phyloP scores from a whole-genome alignment of 2,797 vertebrate species.

The Sandelia bainsii region DNA sequence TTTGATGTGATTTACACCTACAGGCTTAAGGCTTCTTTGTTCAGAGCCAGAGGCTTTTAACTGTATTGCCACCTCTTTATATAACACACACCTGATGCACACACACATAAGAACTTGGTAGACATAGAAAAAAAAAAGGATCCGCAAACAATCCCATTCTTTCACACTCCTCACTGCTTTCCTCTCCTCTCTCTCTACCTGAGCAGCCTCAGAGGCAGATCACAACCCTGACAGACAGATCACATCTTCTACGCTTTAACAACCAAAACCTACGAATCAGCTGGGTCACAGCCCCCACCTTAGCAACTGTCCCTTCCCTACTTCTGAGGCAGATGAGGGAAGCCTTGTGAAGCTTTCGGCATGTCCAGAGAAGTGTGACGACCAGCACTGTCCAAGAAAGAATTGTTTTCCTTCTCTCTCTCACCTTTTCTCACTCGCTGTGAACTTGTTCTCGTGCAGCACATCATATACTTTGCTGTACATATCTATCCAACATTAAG shows the following conservation, averaged over 20 bases:
- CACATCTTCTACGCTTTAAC: conserved; percentile 37
- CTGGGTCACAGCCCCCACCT: conserved; percentile 44
- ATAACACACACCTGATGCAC: conserved; percentile 36
- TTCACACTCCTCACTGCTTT: neutral
- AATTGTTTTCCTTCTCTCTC: conserved; percentile 1
- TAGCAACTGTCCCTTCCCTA: conserved; percentile 39
- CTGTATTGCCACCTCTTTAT: conserved; percentile 35
- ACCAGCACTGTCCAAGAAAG: conserved; percentile 2
- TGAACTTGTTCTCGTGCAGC: conserved; percentile 1
- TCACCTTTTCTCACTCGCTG: neutral
- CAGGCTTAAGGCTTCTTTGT: conserved; percentile 60
- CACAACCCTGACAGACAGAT: conserved; percentile 46
- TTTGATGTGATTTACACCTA: conserved; percentile 76
- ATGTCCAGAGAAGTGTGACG: conserved; percentile 17
- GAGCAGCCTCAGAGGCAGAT: conserved; percentile 19
- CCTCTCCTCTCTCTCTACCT: neutral
- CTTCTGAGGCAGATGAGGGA: conserved; percentile 31
- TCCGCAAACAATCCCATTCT: conserved; percentile 9
- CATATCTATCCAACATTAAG: conserved; percentile 22
- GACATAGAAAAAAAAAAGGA: neutral
- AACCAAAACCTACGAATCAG: conserved; percentile 42
- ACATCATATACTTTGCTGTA: neutral
- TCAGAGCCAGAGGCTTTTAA: conserved; percentile 61
- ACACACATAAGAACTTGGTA: conserved; percentile 20
- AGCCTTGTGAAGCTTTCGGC: conserved; percentile 19